Evolutionary conservation across 2,797 vertebrate genomes (phyloP).

Genomic region (Pseudochirops cupreus): DNA sequence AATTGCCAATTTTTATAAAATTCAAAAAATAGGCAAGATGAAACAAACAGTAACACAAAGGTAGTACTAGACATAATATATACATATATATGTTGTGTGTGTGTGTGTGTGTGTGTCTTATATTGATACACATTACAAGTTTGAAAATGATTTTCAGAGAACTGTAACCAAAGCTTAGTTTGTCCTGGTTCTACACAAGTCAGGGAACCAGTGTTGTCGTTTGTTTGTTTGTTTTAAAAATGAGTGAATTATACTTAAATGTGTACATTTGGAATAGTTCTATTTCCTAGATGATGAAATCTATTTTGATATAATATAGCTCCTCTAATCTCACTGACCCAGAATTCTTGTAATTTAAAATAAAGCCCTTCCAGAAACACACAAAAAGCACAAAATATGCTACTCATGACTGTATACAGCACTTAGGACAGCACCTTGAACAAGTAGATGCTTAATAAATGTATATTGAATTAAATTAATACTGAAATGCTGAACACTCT

Average conservation of each 20-base stretch:
- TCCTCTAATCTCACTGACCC: background rate
- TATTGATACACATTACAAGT: background rate
- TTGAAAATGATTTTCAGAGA: constrained; percentile 17
- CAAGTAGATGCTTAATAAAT: background rate
- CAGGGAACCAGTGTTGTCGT: constrained; percentile 13
- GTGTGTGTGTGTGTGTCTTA: background rate
- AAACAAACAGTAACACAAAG: background rate
- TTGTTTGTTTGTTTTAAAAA: background rate
- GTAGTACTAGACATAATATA: background rate
- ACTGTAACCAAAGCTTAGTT: constrained; percentile 9
- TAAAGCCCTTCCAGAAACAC: background rate
- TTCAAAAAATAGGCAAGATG: background rate
- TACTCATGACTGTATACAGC: background rate
- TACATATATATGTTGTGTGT: background rate
- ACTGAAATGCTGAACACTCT: background rate
- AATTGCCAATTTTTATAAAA: constrained; percentile 6
- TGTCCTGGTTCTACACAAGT: background rate
- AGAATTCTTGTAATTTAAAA: constrained; percentile 9
- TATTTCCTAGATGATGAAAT: constrained; percentile 33
- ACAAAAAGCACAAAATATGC: background rate
- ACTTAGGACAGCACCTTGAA: background rate
- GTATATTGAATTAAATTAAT: background rate
- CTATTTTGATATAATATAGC: background rate
- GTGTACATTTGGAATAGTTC: constrained; percentile 38
- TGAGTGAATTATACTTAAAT: constrained; percentile 11